Evolutionary conservation across 2,888 invertebrate genomes (phyloP).

Genomic region (Thymelicus lineola): DNA sequence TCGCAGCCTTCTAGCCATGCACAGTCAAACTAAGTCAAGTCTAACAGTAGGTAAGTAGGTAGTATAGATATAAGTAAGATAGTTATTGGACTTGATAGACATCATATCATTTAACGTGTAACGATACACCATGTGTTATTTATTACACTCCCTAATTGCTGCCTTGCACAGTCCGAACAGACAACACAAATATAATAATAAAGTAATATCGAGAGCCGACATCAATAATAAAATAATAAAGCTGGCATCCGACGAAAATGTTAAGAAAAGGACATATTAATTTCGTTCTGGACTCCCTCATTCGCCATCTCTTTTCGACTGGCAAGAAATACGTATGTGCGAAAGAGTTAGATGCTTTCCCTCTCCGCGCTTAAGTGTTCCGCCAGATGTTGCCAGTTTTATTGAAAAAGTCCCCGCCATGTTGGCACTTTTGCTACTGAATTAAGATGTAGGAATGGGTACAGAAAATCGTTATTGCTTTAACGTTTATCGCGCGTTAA

Average conservation of each 20-base stretch:
- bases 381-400: conserved; percentile 80
- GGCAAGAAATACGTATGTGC: conserved; percentile 40
- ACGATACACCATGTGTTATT: conserved; percentile 27
- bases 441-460: conserved; percentile 75
- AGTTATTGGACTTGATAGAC: background rate
- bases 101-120: background rate
- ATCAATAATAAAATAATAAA: conserved; percentile 81
- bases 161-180: conserved; percentile 38
- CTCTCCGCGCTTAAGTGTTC: conserved; percentile 79
- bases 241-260: conserved; percentile 66
- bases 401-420: conserved; percentile 83
- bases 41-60: too few species aligned
- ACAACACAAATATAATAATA: conserved; percentile 60
- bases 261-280: conserved; percentile 83
- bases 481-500: conserved; percentile 57
- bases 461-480: conserved; percentile 57
- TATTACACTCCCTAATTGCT: conserved; percentile 48
- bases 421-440: conserved; percentile 75
- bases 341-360: conserved; percentile 55
- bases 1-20: too few species aligned
- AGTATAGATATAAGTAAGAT: background rate
- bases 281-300: conserved; percentile 66
- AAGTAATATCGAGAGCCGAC: conserved; percentile 60
- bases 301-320: conserved; percentile 56
- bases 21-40: background rate